Evolutionary conservation across 2,888 invertebrate genomes (phyloP), one percentile per base, ranked within the genome.

Genomic region (Autographa gamma): DNA sequence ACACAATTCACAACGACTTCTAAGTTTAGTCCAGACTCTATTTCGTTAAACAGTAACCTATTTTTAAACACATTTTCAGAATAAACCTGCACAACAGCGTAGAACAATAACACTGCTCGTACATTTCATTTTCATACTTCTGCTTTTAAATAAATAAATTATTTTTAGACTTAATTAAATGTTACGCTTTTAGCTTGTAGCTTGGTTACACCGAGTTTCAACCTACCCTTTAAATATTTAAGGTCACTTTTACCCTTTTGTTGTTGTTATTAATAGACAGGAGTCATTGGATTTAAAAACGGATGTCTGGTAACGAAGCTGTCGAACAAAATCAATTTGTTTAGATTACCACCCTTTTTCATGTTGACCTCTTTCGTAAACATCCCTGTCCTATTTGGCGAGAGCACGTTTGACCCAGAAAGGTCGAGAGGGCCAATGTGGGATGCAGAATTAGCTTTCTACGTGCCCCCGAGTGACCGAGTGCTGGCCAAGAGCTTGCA

Each of bases 261-360:
- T 56, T 25, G 54, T 13, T 25, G 8, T 14, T 54, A 74, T 68
- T 60, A 67, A 61, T 68, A 54, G 61, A 60, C 62, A 65, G 60
- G 67, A 74, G 31, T 58, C 62, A 69, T 52, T 38, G 74, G 60
- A 56, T 74, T 80, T 74, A 81, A 76, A 73, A 77, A 73, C 59
- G 70, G 71, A 63, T 63, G 71, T 69, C 72, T 73, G 77, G 60
- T 64, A 73, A 78, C 76, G 61, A 73, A 61, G 56, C 62, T 59
- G 52, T 31, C 48, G 72, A 73, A 68, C 77, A 81, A 87, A 87
- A 89, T 88, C 83, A 78, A 88, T 88, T 86, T 89, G 87, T 87
- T 88, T 87, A 79, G 54, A 59, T 11, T 69, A 71, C 82, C 82
- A 85, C 86, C 87, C 86, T 86, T 86, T 90, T 60, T 85, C 81